Conservation (phyloP, 35 echinoderm and acorn worm species). For the Heliocidaris erythrogramma region DNA sequence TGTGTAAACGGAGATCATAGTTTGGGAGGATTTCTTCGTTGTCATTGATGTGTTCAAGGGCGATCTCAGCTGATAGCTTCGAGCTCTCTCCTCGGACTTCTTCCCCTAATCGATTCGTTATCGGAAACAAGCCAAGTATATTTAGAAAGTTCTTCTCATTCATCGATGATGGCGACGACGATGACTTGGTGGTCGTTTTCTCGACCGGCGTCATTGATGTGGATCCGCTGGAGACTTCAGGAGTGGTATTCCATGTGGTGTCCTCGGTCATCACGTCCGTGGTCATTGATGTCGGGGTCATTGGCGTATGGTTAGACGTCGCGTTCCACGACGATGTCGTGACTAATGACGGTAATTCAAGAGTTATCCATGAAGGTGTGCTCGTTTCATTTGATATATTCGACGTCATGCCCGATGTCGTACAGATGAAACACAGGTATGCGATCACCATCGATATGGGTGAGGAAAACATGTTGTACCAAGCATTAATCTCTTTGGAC, state of each 20-base stretch:
- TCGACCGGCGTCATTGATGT: not conserved
- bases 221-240: not conserved
- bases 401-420: not conserved
- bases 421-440: not conserved
- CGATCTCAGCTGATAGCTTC: constrained; percentile 68
- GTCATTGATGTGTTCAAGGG: constrained; percentile 77
- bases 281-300: not conserved
- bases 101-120: constrained; percentile 31
- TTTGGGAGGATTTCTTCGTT: constrained; percentile 69
- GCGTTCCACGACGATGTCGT: not conserved
- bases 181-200: not conserved
- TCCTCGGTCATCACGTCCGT: not conserved
- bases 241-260: not conserved
- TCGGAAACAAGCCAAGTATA: constrained; percentile 61
- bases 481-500: not conserved
- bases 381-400: not conserved
- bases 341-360: not conserved
- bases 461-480: not conserved
- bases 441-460: not conserved
- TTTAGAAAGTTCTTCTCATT: not conserved
- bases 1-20: constrained; percentile 68
- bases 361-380: not conserved
- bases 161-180: not conserved
- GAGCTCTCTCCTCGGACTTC: constrained; percentile 48
- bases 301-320: not conserved